Evolutionary conservation across 1,140 invertebrate genomes (phyloP).

Genomic region (Pogonomyrmex barbatus): DNA sequence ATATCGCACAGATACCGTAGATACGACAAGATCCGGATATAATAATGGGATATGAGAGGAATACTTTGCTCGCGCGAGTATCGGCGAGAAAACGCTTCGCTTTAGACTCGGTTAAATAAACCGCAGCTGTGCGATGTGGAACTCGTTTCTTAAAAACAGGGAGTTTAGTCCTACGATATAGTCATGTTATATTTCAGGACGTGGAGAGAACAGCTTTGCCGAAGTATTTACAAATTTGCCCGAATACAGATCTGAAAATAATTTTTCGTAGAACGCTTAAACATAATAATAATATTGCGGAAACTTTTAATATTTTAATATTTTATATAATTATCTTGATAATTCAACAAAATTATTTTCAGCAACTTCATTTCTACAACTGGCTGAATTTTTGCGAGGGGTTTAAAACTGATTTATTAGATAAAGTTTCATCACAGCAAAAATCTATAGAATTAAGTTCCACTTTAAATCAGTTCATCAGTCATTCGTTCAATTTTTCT

Average conservation of each 20-base stretch:
- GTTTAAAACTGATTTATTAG: neutral
- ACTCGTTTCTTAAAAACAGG: neutral
- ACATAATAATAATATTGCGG: neutral
- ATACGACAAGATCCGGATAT: slow-evolving; percentile 3
- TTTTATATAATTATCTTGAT: too few species aligned
- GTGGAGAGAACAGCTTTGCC: neutral
- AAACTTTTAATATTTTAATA: too few species aligned
- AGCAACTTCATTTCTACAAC: too few species aligned
- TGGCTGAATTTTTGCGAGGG: too few species aligned
- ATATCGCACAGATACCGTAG: slow-evolving; percentile 28
- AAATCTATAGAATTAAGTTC: slow-evolving; percentile 17
- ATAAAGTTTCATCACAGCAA: neutral
- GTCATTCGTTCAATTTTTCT: slow-evolving; percentile 2
- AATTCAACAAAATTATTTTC: too few species aligned
- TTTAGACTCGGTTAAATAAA: neutral
- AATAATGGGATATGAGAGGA: neutral
- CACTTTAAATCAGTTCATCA: neutral
- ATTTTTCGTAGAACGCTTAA: neutral
- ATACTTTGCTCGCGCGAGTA: neutral
- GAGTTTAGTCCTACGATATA: neutral
- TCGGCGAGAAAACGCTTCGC: neutral
- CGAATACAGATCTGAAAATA: too few species aligned
- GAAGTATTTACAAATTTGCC: too few species aligned
- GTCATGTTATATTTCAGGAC: neutral
- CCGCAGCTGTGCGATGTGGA: neutral